phyloP scores from a whole-genome alignment of 2,113 vertebrate species.

The Hepsetus odoe region DNA sequence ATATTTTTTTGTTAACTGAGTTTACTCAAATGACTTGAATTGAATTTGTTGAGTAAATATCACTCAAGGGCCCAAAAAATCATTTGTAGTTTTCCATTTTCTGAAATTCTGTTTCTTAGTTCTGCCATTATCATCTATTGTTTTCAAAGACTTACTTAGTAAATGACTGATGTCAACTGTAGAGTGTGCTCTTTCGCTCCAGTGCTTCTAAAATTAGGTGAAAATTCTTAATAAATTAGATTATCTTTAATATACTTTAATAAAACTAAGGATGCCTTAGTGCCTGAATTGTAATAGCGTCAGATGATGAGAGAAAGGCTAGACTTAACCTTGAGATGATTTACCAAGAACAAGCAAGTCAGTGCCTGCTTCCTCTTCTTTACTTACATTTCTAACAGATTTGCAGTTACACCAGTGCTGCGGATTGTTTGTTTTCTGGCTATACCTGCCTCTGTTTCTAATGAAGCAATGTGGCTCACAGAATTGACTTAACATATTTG shows the following conservation, averaged over 20 bases:
- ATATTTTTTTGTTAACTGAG: too few species aligned
- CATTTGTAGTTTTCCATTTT: background rate
- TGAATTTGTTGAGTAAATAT: too few species aligned
- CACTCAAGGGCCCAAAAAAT: background rate
- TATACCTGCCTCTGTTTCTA: slow-evolving; percentile 3
- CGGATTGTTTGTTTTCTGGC: slow-evolving; percentile 19
- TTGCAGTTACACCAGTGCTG: background rate
- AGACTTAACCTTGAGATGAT: slow-evolving; percentile 51
- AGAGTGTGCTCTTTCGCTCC: background rate
- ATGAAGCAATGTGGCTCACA: background rate
- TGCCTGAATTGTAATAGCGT: slow-evolving; percentile 29
- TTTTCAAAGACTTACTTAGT: background rate
- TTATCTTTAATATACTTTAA: background rate
- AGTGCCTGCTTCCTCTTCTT: slow-evolving; percentile 58
- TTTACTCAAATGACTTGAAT: too few species aligned
- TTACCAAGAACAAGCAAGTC: slow-evolving; percentile 59
- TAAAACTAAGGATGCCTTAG: background rate
- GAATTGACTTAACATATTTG: background rate
- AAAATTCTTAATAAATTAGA: slow-evolving; percentile 28
- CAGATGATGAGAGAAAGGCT: background rate
- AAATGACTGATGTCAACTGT: slow-evolving; percentile 5
- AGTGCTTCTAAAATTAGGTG: background rate
- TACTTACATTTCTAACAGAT: slow-evolving; percentile 59
- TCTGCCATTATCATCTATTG: background rate
- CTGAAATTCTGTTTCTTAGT: background rate